A percentile compares a stretch with the other conserved stretches of the same genome.
Evolutionary conservation across 1,140 invertebrate species (phyloP).

Genomic region (Ceratina calcarata): DNA sequence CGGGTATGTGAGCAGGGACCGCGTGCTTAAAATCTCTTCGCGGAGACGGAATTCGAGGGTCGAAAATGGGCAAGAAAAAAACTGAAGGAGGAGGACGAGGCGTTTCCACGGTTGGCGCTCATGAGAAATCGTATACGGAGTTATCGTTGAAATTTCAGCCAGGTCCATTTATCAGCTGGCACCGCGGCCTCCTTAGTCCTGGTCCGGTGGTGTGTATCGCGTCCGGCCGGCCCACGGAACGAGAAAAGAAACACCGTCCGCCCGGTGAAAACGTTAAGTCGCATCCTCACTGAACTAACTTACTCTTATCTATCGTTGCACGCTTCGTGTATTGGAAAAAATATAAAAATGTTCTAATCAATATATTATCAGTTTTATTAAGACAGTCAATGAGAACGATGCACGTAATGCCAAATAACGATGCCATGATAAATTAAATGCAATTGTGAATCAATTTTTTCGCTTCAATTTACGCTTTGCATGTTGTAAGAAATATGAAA

Average conservation of each 20-base stretch:
- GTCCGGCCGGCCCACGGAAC: background rate
- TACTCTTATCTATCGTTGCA: too few species aligned
- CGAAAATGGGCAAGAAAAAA: slow-evolving; percentile 32
- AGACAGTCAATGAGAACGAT: too few species aligned
- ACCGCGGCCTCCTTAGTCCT: slow-evolving; percentile 48
- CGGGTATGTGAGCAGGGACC: background rate
- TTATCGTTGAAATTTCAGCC: slow-evolving; percentile 70
- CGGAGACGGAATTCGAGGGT: slow-evolving; percentile 39
- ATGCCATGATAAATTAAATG: too few species aligned
- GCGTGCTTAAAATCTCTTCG: slow-evolving; percentile 41
- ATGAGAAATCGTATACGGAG: slow-evolving; percentile 60
- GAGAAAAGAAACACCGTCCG: slow-evolving; percentile 26
- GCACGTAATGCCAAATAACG: too few species aligned
- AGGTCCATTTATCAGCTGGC: slow-evolving; percentile 63
- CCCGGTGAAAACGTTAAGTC: slow-evolving; percentile 52
- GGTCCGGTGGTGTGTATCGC: slow-evolving; percentile 30
- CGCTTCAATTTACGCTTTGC: too few species aligned
- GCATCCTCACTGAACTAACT: background rate
- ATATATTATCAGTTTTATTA: too few species aligned
- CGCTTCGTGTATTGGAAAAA: too few species aligned
- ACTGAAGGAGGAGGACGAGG: slow-evolving; percentile 30
- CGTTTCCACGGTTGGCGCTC: slow-evolving; percentile 41
- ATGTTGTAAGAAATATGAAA: too few species aligned
- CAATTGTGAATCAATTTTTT: too few species aligned
- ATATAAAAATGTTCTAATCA: too few species aligned